Base-by-base conservation (phyloP, 2,888 invertebrate species). In the Eupithecia subumbrata region DNA sequence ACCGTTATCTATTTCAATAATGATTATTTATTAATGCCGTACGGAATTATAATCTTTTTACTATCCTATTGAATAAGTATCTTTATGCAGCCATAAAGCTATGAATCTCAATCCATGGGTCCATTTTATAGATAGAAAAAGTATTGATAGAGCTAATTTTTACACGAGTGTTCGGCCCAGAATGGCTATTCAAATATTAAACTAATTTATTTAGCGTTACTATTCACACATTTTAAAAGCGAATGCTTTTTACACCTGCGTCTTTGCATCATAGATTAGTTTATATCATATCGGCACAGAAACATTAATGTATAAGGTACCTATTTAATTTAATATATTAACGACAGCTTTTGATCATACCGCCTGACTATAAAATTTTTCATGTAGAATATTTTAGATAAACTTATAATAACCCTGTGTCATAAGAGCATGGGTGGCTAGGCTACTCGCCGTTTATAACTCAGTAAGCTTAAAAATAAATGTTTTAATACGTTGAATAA, bases 241-340 rank as follows among this genome's bases (percentile, higher is more conserved):
- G 22, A 48, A 69, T 40, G 69, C 69, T 45, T 69, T 69, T 69
- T 69, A 45, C 69, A 69, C 69, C 69, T 69, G 37, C 25, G 12
- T 22, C 22, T 64, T 8, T 34, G 64, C 37, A 40, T 40, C 37
- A n/a, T 67, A 40, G 16, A 22, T 40, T 68, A 25, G 43, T 40
- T 43, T 22, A 45, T 40, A 68, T 43, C 7, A 68, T 25, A 43
- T 43, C 22, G 25, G 40, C 12, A 40, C 67, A 43, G 40, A 40
- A 67, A 67, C 40, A 40, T 43, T 64, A 34, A 34, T 18, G 5
- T 64, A 16, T 0, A 34, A 34, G 56, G 12, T 25, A 25, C 60
- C 60, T 25, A 25, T 60, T 45, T 22, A 22, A 68, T 43, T 68
- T 25, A 14, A 8, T 43, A 68, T 25, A 22, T 68, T 68, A 67